These are phyloP conservation scores for Microtus ochrogaster DNA, from an alignment of 2,113 vertebrate genomes.

Conservation along the genomic window DNA sequence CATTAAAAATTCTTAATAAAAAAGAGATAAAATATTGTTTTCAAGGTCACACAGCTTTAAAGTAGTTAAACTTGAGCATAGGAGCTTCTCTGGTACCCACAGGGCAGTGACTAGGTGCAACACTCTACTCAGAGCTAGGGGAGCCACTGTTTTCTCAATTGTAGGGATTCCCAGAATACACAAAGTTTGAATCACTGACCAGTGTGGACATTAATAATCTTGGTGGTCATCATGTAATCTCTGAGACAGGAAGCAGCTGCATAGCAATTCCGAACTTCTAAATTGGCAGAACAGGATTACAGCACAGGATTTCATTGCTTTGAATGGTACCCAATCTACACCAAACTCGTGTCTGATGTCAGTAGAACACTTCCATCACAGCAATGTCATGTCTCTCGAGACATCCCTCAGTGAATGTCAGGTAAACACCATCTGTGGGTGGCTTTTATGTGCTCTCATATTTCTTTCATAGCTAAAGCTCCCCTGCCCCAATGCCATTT, in stretches of 20 bases:
- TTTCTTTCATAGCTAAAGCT: not conserved
- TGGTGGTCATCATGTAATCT: not conserved
- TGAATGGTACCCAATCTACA: not conserved
- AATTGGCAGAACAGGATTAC: not conserved
- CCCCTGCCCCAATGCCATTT: accelerated
- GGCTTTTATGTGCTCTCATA: not conserved
- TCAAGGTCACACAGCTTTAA: not conserved
- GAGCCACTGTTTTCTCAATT: accelerated
- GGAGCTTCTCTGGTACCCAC: accelerated
- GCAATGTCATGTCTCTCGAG: not conserved
- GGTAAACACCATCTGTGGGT: not conserved
- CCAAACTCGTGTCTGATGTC: not conserved
- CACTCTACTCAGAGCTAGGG: not conserved
- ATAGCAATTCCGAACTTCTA: not conserved
- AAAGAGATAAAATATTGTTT: too few species aligned
- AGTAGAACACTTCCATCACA: not conserved
- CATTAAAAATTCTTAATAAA: too few species aligned
- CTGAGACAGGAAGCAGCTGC: not conserved
- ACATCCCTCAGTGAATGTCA: not conserved
- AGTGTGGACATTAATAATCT: not conserved
- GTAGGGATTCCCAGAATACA: not conserved
- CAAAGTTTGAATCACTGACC: not conserved
- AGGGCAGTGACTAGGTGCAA: accelerated
- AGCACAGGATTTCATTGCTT: not conserved
- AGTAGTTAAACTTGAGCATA: accelerated